phyloP scores from a whole-genome alignment of 1,140 invertebrate genomes.

The Rhyzopertha dominica region DNA sequence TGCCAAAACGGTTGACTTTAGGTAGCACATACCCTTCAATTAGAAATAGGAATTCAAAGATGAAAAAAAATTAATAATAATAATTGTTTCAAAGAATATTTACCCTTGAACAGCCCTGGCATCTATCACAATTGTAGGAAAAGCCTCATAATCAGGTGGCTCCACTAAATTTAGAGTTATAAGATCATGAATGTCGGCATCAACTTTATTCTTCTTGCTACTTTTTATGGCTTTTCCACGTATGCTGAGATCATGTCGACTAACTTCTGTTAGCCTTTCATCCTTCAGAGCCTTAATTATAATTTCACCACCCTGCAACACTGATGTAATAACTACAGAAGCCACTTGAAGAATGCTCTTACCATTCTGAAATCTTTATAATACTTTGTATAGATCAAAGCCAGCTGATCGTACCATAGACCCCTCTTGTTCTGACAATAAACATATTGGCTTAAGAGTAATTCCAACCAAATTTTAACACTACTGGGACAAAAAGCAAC shows the following conservation, averaged over 20 bases:
- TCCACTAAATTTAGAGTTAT: slow-evolving; percentile 10
- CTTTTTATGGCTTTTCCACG: slow-evolving; percentile 17
- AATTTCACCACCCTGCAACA: slow-evolving; percentile 12
- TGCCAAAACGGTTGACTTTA: too few species aligned
- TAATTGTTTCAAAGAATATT: slow-evolving; percentile 8
- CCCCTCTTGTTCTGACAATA: slow-evolving; percentile 12
- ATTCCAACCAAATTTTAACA: slow-evolving; percentile 24
- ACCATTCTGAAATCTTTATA: slow-evolving; percentile 19
- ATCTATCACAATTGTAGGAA: slow-evolving; percentile 8
- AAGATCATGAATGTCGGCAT: slow-evolving; percentile 14
- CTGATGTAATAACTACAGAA: slow-evolving; percentile 3
- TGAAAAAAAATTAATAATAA: too few species aligned
- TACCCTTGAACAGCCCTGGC: slow-evolving; percentile 13
- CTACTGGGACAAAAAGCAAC: slow-evolving; percentile 13
- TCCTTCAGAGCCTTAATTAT: slow-evolving; percentile 20
- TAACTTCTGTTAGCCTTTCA: slow-evolving; percentile 16
- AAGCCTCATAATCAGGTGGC: slow-evolving; percentile 6
- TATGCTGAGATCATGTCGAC: slow-evolving; percentile 12
- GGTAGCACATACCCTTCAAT: too few species aligned
- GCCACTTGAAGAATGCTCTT: not conserved
- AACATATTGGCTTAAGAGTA: slow-evolving; percentile 15
- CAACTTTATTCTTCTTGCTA: slow-evolving; percentile 16
- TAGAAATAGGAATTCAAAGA: too few species aligned
- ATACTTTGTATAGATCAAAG: slow-evolving; percentile 18
- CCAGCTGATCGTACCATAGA: slow-evolving; percentile 17